Conservation (phyloP, 2,113 vertebrate genomes). For the Eulemur rufifrons region DNA sequence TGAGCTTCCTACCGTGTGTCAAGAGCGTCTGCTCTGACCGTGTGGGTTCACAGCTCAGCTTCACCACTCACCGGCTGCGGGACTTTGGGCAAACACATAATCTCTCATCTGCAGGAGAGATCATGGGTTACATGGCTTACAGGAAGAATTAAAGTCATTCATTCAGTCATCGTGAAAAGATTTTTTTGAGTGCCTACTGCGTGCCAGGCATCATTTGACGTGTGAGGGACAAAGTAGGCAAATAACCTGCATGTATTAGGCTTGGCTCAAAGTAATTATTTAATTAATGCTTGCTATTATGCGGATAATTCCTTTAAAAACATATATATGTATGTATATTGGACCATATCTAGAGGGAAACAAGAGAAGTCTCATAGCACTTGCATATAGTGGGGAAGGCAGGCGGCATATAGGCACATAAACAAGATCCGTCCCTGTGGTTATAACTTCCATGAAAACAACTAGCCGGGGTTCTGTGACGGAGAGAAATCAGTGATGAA, state of each 20-base stretch:
- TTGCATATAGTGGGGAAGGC: neutral
- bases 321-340: neutral
- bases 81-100: neutral
- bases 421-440: neutral
- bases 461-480: neutral
- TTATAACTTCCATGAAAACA: neutral
- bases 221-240: neutral
- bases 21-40: neutral
- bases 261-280: neutral
- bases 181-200: neutral
- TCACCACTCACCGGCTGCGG: neutral
- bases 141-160: neutral
- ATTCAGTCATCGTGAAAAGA: neutral
- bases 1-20: neutral
- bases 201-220: neutral
- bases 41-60: neutral
- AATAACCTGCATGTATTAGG: neutral
- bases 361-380: neutral
- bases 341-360: slow-evolving; percentile 11
- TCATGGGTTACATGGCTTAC: neutral
- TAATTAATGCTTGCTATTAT: neutral
- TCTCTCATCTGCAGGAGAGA: neutral
- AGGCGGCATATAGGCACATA: neutral
- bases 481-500: neutral
- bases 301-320: neutral